These are phyloP conservation scores for Colletes collaris DNA, from an alignment of 2,888 invertebrate genomes.

Conservation along the genomic window DNA sequence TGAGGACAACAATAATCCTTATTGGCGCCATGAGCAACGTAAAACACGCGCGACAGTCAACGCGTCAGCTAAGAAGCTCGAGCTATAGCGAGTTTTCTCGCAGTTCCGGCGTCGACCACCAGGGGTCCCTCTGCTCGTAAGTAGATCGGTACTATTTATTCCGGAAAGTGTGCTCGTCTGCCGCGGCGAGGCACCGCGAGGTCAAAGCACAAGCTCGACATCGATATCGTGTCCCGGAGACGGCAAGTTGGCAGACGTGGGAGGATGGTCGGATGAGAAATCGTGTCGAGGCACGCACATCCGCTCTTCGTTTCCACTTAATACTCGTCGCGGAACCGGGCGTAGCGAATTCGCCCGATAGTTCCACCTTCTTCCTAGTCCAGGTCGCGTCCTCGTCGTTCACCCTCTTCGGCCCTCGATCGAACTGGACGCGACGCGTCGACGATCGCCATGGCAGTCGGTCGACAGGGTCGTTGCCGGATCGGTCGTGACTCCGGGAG, in stretches of 20 bases:
- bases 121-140: no score
- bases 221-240: conserved; percentile 38
- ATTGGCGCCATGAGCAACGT: no score
- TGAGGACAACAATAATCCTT: no score
- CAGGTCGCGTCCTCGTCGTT: conserved; percentile 4
- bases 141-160: no score
- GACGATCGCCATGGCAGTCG: conserved; percentile 46
- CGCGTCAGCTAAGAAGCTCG: no score
- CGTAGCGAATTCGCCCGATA: conserved; percentile 33
- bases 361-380: conserved; percentile 29
- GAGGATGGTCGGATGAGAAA: conserved; percentile 46
- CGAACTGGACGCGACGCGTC: not conserved
- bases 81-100: no score
- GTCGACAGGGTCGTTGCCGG: conserved; percentile 36
- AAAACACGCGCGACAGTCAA: no score
- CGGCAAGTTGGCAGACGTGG: conserved; percentile 11
- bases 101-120: no score
- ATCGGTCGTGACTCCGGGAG: conserved; percentile 41
- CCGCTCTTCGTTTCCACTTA: conserved; percentile 35
- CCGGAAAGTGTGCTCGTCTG: no score
- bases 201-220: conserved; percentile 7
- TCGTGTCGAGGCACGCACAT: conserved; percentile 56
- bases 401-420: conserved; percentile 13
- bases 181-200: no score
- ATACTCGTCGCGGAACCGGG: conserved; percentile 5